phyloP scores from a whole-genome alignment of 2,113 vertebrate species.

The Sterna hirundo region DNA sequence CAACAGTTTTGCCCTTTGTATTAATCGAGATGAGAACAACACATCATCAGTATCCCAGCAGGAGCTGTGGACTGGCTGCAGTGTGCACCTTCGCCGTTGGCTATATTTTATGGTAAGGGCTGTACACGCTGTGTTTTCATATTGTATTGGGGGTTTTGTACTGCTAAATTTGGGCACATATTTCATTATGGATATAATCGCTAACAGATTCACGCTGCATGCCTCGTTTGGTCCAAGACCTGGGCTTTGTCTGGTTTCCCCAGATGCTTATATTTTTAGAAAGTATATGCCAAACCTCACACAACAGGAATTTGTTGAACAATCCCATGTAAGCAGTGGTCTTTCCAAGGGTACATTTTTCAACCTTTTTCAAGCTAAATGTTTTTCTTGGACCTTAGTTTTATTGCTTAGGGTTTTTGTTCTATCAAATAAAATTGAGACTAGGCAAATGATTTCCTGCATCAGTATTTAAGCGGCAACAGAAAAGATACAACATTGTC shows the following conservation, averaged over 20 bases:
- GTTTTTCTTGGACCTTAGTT: constrained; percentile 73
- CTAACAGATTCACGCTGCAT: constrained; percentile 72
- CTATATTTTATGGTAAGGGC: constrained; percentile 94
- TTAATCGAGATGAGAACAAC: constrained; percentile 99
- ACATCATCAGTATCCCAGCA: constrained; percentile 92
- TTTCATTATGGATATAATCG: constrained; percentile 75
- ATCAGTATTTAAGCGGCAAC: neutral
- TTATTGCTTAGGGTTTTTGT: constrained; percentile 66
- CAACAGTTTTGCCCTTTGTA: constrained; percentile 96
- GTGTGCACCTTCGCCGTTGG: constrained; percentile 88
- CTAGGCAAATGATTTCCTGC: constrained; percentile 49
- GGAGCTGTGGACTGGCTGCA: constrained; percentile 84
- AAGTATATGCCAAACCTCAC: constrained; percentile 78
- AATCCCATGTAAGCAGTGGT: constrained; percentile 77
- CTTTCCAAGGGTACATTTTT: constrained; percentile 78
- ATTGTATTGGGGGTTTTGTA: constrained; percentile 57
- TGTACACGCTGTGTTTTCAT: constrained; percentile 55
- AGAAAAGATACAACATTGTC: constrained; percentile 2
- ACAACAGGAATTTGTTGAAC: constrained; percentile 80
- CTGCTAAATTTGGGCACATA: constrained; percentile 74
- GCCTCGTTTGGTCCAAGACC: constrained; percentile 74
- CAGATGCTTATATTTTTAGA: constrained; percentile 81
- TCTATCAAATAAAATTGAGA: constrained; percentile 56
- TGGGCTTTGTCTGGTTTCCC: constrained; percentile 79
- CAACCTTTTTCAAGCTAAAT: constrained; percentile 73